A percentile compares a stretch with the other conserved stretches of the same genome.
Evolutionary conservation across 2,797 vertebrate genomes (phyloP).

Genomic region (Hypotaenidia philippensis): DNA sequence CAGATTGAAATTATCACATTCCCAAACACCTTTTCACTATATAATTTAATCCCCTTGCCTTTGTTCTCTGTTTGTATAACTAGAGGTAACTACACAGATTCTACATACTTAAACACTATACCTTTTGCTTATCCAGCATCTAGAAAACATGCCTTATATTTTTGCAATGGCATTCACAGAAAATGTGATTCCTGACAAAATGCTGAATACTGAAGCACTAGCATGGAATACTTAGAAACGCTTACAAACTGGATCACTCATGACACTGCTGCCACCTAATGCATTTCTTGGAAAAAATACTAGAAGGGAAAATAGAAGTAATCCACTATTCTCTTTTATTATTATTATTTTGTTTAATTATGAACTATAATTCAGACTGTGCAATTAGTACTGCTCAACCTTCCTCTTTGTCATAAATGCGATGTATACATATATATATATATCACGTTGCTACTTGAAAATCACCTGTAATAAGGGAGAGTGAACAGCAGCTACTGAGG

Average conservation of each 20-base stretch:
- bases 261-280: slow-evolving; percentile 61
- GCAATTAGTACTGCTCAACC: background rate
- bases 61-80: background rate
- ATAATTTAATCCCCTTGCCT: background rate
- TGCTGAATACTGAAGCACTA: fast-evolving
- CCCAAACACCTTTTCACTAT: background rate
- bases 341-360: background rate
- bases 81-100: background rate
- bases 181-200: background rate
- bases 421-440: background rate
- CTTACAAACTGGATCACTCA: background rate
- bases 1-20: background rate
- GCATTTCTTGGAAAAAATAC: background rate
- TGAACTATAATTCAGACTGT: background rate
- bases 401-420: background rate
- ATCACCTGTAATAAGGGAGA: background rate
- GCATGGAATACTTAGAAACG: background rate
- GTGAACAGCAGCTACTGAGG: background rate
- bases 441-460: background rate
- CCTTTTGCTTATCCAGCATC: background rate
- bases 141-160: background rate
- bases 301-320: background rate
- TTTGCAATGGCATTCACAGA: background rate
- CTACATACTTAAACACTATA: background rate
- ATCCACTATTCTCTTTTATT: background rate